Conservation (phyloP, 2,797 vertebrate species). For the Sardinella longiceps region DNA sequence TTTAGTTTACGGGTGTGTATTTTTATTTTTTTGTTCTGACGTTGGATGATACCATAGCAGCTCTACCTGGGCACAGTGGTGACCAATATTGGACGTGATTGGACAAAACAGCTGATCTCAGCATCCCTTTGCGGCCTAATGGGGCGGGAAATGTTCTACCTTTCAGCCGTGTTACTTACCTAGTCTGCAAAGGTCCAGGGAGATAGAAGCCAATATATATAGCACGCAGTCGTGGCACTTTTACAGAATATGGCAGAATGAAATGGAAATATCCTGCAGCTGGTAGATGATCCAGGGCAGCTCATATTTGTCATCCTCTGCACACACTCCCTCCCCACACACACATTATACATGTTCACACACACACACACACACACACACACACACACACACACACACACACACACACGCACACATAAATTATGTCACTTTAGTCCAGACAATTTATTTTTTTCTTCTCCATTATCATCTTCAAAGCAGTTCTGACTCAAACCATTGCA, state of each 20-base stretch:
- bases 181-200: neutral
- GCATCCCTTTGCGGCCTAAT: neutral
- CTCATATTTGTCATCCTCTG: neutral
- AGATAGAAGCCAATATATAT: neutral
- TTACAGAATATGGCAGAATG: neutral
- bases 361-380: no score
- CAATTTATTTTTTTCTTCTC: neutral
- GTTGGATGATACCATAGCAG: neutral
- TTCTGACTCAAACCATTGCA: neutral
- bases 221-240: neutral
- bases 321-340: neutral
- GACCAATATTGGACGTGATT: neutral
- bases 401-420: slow-evolving; percentile 5
- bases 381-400: no score
- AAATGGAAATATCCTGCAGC: neutral
- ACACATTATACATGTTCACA: neutral
- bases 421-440: neutral
- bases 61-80: neutral
- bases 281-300: neutral
- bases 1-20: neutral
- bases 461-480: neutral
- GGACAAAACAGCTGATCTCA: neutral
- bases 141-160: neutral
- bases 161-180: neutral
- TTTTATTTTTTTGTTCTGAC: neutral